Conservation (phyloP, 1,140 invertebrate species). For the Linepithema humile region DNA sequence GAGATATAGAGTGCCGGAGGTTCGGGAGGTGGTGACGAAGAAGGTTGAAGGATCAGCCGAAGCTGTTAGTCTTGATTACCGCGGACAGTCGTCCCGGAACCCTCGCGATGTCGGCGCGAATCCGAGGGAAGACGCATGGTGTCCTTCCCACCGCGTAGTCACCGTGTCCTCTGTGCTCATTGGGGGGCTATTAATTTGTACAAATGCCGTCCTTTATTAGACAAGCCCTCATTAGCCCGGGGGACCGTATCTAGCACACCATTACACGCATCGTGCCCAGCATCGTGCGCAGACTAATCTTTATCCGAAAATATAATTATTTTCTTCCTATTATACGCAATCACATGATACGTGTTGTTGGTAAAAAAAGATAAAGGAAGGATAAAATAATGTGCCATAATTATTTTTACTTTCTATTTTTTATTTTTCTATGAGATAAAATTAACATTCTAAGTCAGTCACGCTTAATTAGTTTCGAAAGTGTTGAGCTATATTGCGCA, state of each 20-base stretch:
- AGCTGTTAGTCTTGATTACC: conserved; percentile 84
- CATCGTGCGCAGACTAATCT: background rate
- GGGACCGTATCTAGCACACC: background rate
- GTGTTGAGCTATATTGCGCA: background rate
- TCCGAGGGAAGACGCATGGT: conserved; percentile 76
- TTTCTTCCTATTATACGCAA: background rate
- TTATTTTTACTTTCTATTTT: background rate
- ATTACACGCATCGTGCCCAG: background rate
- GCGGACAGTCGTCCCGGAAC: conserved; percentile 77
- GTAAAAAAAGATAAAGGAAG: background rate
- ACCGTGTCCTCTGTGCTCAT: conserved; percentile 52
- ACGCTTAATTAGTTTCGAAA: background rate
- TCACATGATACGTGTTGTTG: background rate
- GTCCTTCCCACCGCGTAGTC: conserved; percentile 59
- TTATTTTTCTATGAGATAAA: background rate
- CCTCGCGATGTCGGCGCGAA: conserved; percentile 65
- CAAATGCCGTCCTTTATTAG: conserved; percentile 75
- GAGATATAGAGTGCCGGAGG: conserved; percentile 80
- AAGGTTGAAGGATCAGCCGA: conserved; percentile 82
- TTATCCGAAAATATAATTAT: conserved; percentile 6
- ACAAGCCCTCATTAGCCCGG: conserved; percentile 28
- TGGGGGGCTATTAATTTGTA: conserved; percentile 74
- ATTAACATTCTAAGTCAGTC: background rate
- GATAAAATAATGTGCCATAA: background rate
- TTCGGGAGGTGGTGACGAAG: conserved; percentile 74